Conservation (phyloP, 2,797 vertebrate species). For the Pantherophis alleghaniensis region DNA sequence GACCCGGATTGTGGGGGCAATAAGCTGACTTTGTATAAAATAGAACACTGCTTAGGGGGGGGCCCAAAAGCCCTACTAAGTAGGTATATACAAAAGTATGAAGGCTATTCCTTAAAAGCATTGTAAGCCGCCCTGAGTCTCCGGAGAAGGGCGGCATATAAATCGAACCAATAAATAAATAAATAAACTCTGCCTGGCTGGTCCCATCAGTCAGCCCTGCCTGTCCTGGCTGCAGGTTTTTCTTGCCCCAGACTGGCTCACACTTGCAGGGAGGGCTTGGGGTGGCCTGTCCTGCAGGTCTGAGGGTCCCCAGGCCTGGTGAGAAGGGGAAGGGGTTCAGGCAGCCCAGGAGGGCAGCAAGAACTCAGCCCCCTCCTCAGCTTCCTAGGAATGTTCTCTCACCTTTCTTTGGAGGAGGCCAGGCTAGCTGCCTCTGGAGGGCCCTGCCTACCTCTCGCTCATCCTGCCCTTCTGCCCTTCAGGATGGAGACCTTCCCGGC, state of each 20-base stretch:
- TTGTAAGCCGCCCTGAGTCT: too few species aligned
- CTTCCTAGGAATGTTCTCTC: background rate
- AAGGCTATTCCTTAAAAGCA: too few species aligned
- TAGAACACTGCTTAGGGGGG: too few species aligned
- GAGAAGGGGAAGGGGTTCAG: background rate
- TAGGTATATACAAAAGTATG: too few species aligned
- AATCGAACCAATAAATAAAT: too few species aligned
- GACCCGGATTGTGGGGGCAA: too few species aligned
- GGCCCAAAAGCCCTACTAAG: too few species aligned
- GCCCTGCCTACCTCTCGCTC: background rate
- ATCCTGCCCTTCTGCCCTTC: slow-evolving; percentile 42
- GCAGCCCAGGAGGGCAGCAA: background rate
- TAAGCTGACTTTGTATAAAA: too few species aligned
- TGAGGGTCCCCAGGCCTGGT: background rate
- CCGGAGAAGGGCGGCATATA: too few species aligned
- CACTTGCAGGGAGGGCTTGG: background rate
- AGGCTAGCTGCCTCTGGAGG: background rate
- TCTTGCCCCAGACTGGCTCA: background rate
- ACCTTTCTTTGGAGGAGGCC: too few species aligned
- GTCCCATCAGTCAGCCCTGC: background rate
- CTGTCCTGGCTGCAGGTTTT: background rate
- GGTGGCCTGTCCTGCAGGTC: background rate
- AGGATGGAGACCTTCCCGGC: slow-evolving; percentile 95
- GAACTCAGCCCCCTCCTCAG: background rate
- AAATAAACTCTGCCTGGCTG: background rate